Evolutionary conservation across 1,140 invertebrate genomes (phyloP).

Genomic region (Planococcus citri): DNA sequence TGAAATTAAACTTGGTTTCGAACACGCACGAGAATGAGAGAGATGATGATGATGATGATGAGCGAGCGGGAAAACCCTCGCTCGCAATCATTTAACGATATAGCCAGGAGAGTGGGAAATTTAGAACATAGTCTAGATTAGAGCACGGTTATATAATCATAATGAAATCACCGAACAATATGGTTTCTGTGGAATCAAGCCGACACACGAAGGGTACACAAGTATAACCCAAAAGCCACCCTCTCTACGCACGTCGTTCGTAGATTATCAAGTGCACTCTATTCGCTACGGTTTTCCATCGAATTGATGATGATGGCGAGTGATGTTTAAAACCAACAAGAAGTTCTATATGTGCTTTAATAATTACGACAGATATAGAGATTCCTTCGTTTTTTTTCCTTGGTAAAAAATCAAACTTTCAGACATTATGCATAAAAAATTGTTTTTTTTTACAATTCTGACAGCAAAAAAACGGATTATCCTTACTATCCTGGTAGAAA

Average conservation of each 20-base stretch:
- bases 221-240: no score
- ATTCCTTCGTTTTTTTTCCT: no score
- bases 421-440: no score
- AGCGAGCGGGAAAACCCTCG: background rate
- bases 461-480: no score
- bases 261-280: background rate
- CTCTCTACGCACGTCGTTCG: background rate
- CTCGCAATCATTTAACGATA: slow-evolving; percentile 3
- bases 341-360: no score
- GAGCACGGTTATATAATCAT: slow-evolving; percentile 16
- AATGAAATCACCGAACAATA: slow-evolving; percentile 12
- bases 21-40: background rate
- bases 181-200: slow-evolving; percentile 4
- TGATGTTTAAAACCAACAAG: no score
- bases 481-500: no score
- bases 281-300: background rate
- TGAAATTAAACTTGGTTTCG: slow-evolving; percentile 2
- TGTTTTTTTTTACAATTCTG: no score
- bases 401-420: no score
- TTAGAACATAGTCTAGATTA: slow-evolving; percentile 18
- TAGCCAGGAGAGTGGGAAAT: background rate
- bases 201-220: background rate
- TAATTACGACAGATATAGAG: no score
- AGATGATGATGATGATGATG: background rate
- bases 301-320: no score